Evolutionary conservation across 2,888 invertebrate genomes (phyloP).

Genomic region (Philopedon plagiatum): DNA sequence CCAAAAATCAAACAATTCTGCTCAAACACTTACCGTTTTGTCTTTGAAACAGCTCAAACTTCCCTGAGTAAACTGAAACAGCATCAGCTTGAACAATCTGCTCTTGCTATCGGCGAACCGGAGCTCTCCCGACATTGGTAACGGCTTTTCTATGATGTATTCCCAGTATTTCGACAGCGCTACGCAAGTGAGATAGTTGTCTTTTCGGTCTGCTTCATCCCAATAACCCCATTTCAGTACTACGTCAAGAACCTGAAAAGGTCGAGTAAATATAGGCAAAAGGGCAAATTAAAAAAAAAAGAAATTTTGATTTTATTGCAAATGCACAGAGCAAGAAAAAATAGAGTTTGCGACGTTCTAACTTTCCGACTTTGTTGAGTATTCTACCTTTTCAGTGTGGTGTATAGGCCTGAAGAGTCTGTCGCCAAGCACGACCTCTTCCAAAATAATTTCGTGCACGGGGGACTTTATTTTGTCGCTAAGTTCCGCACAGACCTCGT

Average conservation of each 20-base stretch:
- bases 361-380: too few species aligned
- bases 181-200: slow-evolving; percentile 81
- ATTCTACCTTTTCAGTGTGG: slow-evolving; percentile 79
- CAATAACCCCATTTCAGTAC: slow-evolving; percentile 90
- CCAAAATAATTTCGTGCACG: slow-evolving; percentile 80
- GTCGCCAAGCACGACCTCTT: slow-evolving; percentile 86
- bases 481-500: slow-evolving; percentile 82
- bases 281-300: background rate
- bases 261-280: too few species aligned
- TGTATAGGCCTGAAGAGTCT: slow-evolving; percentile 84
- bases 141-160: slow-evolving; percentile 65
- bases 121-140: slow-evolving; percentile 80
- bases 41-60: slow-evolving; percentile 85
- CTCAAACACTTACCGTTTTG: slow-evolving; percentile 74
- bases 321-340: too few species aligned
- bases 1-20: too few species aligned
- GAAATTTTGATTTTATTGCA: too few species aligned
- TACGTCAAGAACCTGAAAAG: slow-evolving; percentile 72
- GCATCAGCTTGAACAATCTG: slow-evolving; percentile 81
- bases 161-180: slow-evolving; percentile 65
- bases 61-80: slow-evolving; percentile 86
- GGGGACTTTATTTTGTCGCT: slow-evolving; percentile 76
- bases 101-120: slow-evolving; percentile 83
- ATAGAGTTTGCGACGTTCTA: too few species aligned
- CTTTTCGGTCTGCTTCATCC: slow-evolving; percentile 87